Conservation (phyloP, 1,140 invertebrate species). For the Listronotus bonariensis region DNA sequence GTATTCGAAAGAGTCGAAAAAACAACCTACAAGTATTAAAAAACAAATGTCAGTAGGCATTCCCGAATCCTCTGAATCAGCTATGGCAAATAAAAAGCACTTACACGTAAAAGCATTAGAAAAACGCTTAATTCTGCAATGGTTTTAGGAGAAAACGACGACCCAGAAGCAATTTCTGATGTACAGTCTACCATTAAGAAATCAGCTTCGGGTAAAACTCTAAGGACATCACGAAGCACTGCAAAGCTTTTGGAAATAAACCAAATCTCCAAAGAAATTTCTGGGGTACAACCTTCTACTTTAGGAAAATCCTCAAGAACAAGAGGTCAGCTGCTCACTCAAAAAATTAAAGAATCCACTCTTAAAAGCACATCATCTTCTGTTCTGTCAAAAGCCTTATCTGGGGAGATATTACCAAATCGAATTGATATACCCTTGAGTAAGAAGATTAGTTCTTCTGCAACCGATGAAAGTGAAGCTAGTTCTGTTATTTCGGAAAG, state of each 20-base stretch:
- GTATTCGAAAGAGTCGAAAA: background rate
- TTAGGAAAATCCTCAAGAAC: background rate
- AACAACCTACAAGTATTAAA: background rate
- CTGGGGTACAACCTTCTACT: background rate
- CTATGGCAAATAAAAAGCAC: no score
- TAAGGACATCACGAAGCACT: background rate
- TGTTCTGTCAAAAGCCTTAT: background rate
- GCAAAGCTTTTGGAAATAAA: background rate
- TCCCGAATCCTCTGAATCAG: background rate
- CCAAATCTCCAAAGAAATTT: background rate
- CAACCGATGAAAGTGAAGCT: background rate
- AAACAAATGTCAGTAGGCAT: background rate
- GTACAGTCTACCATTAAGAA: no score
- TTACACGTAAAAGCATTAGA: no score
- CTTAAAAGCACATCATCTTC: background rate
- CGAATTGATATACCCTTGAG: background rate
- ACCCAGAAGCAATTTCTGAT: no score
- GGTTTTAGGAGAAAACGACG: no score
- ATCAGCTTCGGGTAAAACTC: no score
- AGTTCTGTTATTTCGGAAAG: background rate
- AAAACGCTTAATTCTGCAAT: no score
- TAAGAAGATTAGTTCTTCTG: background rate
- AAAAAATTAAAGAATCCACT: constrained; percentile 18
- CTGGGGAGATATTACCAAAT: background rate
- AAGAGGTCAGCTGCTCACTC: constrained; percentile 3